A percentile compares a stretch with the other conserved stretches of the same genome.
These are phyloP conservation scores for Pseudorectes ferrugineus DNA, from an alignment of 2,113 vertebrate genomes.

Conservation along the genomic window DNA sequence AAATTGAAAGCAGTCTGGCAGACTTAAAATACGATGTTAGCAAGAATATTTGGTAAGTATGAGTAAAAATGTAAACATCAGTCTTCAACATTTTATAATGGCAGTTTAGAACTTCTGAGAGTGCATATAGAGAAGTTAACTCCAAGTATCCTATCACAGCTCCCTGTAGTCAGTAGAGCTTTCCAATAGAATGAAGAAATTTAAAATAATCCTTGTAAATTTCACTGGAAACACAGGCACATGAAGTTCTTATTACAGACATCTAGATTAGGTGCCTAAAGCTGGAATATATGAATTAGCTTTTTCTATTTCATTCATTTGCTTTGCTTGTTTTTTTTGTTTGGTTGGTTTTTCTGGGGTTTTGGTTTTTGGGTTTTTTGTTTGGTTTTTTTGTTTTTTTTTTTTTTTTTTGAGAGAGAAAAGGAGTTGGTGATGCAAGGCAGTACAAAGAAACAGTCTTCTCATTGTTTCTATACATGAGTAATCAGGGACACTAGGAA, in stretches of 20 bases:
- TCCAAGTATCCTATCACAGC: not conserved
- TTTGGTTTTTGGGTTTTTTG: too few species aligned
- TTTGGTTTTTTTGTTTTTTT: too few species aligned
- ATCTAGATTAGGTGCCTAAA: not conserved
- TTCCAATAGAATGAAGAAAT: not conserved
- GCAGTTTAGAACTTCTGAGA: not conserved
- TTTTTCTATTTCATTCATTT: not conserved
- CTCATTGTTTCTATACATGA: not conserved
- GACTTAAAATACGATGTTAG: not conserved
- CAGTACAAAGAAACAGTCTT: not conserved
- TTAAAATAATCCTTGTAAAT: not conserved
- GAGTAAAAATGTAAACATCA: slow-evolving; percentile 5
- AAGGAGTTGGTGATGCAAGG: not conserved
- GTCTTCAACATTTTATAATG: not conserved
- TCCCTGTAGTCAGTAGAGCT: not conserved
- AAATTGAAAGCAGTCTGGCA: not conserved
- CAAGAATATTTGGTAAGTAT: not conserved
- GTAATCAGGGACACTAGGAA: not conserved
- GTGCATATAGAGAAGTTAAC: not conserved
- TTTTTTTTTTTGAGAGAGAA: not conserved
- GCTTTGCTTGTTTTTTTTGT: not conserved
- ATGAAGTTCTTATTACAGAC: not conserved
- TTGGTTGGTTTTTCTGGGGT: not conserved
- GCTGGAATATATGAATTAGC: not conserved
- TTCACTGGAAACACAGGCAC: not conserved